Conservation (phyloP, 2,797 vertebrate species). For the Limnodromus scolopaceus region DNA sequence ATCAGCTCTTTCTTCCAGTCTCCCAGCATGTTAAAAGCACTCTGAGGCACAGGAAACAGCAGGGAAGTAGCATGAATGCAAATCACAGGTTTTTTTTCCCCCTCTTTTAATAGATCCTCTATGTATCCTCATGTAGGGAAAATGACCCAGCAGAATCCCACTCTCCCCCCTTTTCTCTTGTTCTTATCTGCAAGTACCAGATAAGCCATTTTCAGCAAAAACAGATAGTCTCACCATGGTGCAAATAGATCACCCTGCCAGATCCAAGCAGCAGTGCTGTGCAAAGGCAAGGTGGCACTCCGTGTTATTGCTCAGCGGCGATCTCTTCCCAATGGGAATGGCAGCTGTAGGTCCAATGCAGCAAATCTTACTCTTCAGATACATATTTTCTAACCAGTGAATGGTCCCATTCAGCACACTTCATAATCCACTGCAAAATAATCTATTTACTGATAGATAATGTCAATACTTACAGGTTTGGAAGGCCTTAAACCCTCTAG, state of each 20-base stretch:
- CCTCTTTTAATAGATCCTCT: not conserved
- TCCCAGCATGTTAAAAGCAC: not conserved
- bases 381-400: not conserved
- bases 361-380: not conserved
- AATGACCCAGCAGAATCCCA: not conserved
- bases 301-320: not conserved
- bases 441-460: not conserved
- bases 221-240: accelerated
- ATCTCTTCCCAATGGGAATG: not conserved
- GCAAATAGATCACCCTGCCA: not conserved
- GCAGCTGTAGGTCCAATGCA: not conserved
- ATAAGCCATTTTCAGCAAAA: not conserved
- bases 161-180: not conserved
- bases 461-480: not conserved
- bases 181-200: not conserved
- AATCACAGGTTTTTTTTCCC: not conserved
- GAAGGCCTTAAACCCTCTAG: not conserved
- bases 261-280: not conserved
- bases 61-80: not conserved
- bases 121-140: not conserved
- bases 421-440: not conserved
- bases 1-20: not conserved
- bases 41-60: not conserved
- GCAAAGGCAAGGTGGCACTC: accelerated
- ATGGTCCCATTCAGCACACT: not conserved